Conservation (phyloP, 2,113 vertebrate genomes). For the Tautogolabrus adspersus region DNA sequence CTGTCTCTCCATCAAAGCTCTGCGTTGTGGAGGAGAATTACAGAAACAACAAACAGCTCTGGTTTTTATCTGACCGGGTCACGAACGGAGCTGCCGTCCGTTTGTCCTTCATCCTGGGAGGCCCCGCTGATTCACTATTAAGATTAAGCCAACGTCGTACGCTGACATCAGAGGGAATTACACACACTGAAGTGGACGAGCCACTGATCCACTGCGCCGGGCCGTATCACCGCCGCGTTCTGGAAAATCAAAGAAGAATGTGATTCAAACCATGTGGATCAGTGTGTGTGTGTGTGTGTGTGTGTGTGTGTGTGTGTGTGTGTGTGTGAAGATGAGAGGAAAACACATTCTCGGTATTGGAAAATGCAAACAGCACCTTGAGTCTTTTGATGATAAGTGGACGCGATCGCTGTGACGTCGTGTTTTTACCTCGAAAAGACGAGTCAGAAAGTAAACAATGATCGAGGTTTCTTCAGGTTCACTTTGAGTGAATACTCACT, state of each 20-base stretch:
- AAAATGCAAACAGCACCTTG: neutral
- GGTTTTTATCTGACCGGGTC: slow-evolving; percentile 78
- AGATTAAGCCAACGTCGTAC: slow-evolving; percentile 72
- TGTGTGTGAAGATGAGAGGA: too few relatives aligned
- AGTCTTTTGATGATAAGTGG: slow-evolving; percentile 7
- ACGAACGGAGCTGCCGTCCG: slow-evolving; percentile 66
- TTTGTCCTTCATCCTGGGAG: slow-evolving; percentile 67
- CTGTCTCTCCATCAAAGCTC: slow-evolving; percentile 85
- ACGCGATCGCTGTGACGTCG: neutral
- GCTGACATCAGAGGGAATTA: slow-evolving; percentile 43
- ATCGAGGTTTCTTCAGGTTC: neutral
- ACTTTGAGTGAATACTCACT: too few relatives aligned
- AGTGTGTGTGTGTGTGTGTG: neutral
- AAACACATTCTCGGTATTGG: too few relatives aligned
- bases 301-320: neutral
- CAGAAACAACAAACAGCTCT: slow-evolving; percentile 79
- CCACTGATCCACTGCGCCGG: slow-evolving; percentile 29
- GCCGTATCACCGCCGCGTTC: slow-evolving; percentile 17
- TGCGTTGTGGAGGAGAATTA: slow-evolving; percentile 38
- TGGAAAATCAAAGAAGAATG: slow-evolving; percentile 53
- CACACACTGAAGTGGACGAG: neutral
- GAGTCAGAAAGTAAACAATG: too few relatives aligned
- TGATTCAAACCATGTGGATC: slow-evolving; percentile 61
- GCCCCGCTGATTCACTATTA: slow-evolving; percentile 68
- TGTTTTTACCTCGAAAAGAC: neutral